Evolutionary conservation across 1,140 invertebrate species (phyloP).

Genomic region (Daktulosphaira vitifoliae): DNA sequence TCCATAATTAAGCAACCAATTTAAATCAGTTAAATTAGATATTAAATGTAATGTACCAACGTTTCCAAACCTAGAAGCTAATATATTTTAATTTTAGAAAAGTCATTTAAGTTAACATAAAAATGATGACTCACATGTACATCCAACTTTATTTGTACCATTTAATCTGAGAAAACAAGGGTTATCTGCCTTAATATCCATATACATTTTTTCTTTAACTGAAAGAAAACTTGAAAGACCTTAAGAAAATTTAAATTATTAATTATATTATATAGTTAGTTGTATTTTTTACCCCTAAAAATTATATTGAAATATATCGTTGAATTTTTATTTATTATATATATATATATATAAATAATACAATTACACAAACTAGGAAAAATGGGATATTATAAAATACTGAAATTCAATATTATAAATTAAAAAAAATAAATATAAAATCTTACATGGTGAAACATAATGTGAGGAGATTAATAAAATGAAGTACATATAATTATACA

Average conservation of each 20-base stretch:
- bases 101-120: no score
- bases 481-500: neutral
- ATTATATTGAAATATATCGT: no score
- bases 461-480: slow-evolving; percentile 3
- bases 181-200: slow-evolving; percentile 56
- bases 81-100: slow-evolving; percentile 39
- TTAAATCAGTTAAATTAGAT: slow-evolving; percentile 51
- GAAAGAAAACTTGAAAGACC: slow-evolving; percentile 8
- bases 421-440: neutral
- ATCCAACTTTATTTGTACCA: slow-evolving; percentile 86
- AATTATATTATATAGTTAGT: neutral
- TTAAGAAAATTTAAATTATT: neutral
- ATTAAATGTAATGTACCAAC: slow-evolving; percentile 76
- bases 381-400: no score
- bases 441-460: neutral
- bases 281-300: no score
- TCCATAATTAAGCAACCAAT: slow-evolving; percentile 61
- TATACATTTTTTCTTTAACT: slow-evolving; percentile 64
- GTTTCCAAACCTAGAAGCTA: slow-evolving; percentile 60
- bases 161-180: slow-evolving; percentile 81
- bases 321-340: no score
- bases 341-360: no score
- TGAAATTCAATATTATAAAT: no score
- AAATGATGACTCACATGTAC: slow-evolving; percentile 61
- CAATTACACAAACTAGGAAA: no score